phyloP scores from a whole-genome alignment of 1,140 invertebrate genomes.

The Andrena cerasifolii region DNA sequence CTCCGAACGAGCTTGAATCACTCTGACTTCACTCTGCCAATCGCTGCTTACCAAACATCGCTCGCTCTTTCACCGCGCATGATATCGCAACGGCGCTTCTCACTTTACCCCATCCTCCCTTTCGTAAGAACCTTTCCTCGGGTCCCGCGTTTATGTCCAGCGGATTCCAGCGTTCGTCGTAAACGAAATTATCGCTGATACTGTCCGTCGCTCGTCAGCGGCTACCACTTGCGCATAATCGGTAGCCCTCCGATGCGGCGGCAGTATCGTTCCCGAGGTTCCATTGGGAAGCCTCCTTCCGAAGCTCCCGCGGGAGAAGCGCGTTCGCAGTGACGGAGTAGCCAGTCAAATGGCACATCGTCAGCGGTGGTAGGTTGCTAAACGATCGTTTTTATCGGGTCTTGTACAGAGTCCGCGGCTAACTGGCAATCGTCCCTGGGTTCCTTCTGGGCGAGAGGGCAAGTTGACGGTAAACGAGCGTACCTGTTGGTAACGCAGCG shows the following conservation, averaged over 20 bases:
- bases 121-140: background rate
- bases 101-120: background rate
- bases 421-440: constrained; percentile 25
- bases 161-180: background rate
- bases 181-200: too few relatives aligned
- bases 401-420: constrained; percentile 10
- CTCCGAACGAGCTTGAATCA: background rate
- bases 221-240: too few relatives aligned
- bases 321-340: background rate
- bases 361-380: background rate
- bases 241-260: too few relatives aligned
- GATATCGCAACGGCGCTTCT: background rate
- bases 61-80: background rate
- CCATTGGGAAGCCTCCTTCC: background rate
- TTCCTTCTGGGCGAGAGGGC: background rate
- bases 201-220: too few relatives aligned
- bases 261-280: background rate
- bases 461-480: background rate
- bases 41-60: too few relatives aligned
- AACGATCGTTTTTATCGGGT: constrained; percentile 19
- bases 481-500: constrained; percentile 45
- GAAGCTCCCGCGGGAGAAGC: background rate
- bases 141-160: background rate
- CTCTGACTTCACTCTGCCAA: background rate
- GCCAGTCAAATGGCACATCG: constrained; percentile 14